These are phyloP conservation scores for Eufriesea mexicana DNA, from an alignment of 1,140 invertebrate genomes.

Conservation along the genomic window DNA sequence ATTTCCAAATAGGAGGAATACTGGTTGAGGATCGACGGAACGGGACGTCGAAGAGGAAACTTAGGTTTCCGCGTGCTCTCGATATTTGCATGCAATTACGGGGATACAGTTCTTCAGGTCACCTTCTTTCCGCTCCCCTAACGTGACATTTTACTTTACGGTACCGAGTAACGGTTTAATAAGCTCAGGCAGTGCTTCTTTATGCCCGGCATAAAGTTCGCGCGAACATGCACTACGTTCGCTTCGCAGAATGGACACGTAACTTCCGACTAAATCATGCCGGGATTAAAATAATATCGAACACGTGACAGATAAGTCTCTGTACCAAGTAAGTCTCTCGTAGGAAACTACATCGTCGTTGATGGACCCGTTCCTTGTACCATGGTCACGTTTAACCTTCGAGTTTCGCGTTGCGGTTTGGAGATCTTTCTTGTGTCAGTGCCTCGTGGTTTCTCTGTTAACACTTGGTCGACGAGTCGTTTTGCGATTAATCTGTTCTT, in stretches of 20 bases:
- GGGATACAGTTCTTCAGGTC: background rate
- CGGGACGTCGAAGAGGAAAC: background rate
- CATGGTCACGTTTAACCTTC: background rate
- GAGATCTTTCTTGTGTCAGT: too few species aligned
- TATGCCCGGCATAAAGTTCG: slow-evolving; percentile 25
- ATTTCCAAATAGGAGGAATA: background rate
- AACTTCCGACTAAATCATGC: slow-evolving; percentile 7
- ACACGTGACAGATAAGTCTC: background rate
- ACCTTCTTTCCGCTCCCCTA: background rate
- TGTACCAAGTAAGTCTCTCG: too few species aligned
- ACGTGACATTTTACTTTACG: slow-evolving; percentile 32
- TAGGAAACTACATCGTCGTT: background rate
- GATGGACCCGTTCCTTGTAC: background rate
- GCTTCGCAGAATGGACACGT: slow-evolving; percentile 25
- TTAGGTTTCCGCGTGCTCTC: background rate
- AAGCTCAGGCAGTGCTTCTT: slow-evolving; percentile 26
- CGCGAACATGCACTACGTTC: background rate
- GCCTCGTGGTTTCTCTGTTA: too few species aligned
- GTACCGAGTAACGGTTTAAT: slow-evolving; percentile 45
- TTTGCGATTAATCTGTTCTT: too few species aligned
- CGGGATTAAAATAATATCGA: background rate
- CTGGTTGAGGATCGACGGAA: background rate
- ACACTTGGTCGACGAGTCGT: too few species aligned
- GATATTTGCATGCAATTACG: slow-evolving; percentile 31
- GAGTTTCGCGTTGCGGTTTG: too few species aligned